Base-by-base conservation (phyloP, 2,113 vertebrate species). In the Nanger granti region DNA sequence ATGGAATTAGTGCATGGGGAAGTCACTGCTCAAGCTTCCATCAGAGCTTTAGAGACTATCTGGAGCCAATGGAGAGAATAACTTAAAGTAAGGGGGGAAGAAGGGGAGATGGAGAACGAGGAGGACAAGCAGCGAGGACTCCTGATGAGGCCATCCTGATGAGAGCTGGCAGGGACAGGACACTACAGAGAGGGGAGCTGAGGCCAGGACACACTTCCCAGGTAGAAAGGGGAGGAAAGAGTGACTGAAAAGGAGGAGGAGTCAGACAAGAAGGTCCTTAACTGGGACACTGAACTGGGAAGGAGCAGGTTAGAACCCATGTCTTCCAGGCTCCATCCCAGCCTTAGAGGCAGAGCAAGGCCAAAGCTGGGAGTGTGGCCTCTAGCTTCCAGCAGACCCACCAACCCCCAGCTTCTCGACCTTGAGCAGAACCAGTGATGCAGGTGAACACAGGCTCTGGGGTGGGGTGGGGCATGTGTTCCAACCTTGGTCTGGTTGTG, bases 401-500 rank as follows among this genome's bases (percentile, higher is more conserved):
- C 37, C 11, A 9, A 7, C 1, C n/a, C 41, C 91, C 14, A 29
- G 31, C 52, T 2, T 2, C 41, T 4, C 2, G 1, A 8, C 29
- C 41, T 22, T 4, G 49, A 26, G 37, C 60, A 52, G 34, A 28
- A 13, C 24, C 3, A 2, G 55, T 2, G 34, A 5, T 2, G 7
- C n/a, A 8, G 3, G 2, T 69, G 12, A 26, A 18, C 55, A 3
- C 15, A 31, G 52, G 64, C n/a, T 83, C 54, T 4, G 2, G n/a
- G 28, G 26, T 4, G 1, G 0, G 54, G 29, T 7, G 0, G 0
- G 37, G 24, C 1, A 5, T 2, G 0, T 37, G 18, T 11, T 47
- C 29, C 20, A 34, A 4, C 17, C 4, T 6, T 5, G 44, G 62
- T 52, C 37, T 11, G 37, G 18, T 41, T 1, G 2, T 24, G 31